Evolutionary conservation across 2,113 vertebrate genomes (phyloP).

Genomic region (Paramormyrops kingsleyae): DNA sequence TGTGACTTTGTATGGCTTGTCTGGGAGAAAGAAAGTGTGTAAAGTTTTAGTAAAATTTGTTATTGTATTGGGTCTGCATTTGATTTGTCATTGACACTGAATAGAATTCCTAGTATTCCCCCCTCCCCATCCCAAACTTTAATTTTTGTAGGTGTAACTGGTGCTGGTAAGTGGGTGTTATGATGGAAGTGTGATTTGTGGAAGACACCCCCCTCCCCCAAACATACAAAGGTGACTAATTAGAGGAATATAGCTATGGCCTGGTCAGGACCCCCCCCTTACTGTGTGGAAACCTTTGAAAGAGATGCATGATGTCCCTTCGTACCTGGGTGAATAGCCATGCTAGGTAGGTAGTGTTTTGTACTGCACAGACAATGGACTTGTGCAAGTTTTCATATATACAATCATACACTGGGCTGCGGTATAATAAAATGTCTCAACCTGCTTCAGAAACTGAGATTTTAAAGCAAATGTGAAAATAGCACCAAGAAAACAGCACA

Average conservation of each 20-base stretch:
- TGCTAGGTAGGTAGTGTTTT: not conserved
- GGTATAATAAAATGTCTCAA: not conserved
- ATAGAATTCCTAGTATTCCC: conserved; percentile 21
- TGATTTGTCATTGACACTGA: conserved; percentile 60
- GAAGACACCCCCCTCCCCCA: not conserved
- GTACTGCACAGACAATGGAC: not conserved
- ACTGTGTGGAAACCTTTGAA: not conserved
- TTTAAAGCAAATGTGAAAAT: not conserved
- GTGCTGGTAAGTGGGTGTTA: not conserved
- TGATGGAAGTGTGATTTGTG: not conserved
- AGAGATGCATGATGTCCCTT: not conserved
- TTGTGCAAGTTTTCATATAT: not conserved
- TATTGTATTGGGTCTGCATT: conserved; percentile 80
- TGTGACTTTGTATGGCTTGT: conserved; percentile 73
- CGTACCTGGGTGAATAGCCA: not conserved
- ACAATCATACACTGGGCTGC: not conserved
- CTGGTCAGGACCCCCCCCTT: not conserved
- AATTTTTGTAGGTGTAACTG: not conserved
- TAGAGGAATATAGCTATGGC: not conserved
- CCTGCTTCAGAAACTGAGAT: not conserved
- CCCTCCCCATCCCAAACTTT: conserved; percentile 9
- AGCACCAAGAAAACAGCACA: not conserved
- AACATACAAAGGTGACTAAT: not conserved
- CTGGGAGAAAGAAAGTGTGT: conserved; percentile 33
- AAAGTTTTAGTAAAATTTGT: conserved; percentile 78